A percentile compares a stretch with the other conserved stretches of the same genome.
Conservation (phyloP, 2,113 vertebrate species). For the Acrocephalus arundinaceus region DNA sequence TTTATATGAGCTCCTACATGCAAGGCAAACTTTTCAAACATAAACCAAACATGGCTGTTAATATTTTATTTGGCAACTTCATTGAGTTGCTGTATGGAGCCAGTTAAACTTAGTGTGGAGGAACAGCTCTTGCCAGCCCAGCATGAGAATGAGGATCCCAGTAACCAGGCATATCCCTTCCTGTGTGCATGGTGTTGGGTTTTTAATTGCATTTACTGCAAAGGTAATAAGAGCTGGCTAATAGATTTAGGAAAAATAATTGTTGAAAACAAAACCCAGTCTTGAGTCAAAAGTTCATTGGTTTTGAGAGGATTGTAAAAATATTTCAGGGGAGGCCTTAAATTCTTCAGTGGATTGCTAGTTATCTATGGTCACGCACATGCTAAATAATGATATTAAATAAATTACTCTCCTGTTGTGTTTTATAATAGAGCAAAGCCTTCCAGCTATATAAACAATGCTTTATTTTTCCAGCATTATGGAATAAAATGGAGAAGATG, state of each 20-base stretch:
- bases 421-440: slow-evolving; percentile 18
- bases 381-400: slow-evolving; percentile 33
- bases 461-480: slow-evolving; percentile 33
- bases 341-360: slow-evolving; percentile 20
- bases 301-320: slow-evolving; percentile 1
- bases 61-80: background rate
- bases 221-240: background rate
- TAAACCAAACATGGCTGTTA: background rate
- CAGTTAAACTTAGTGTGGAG: background rate
- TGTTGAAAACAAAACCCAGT: background rate
- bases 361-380: slow-evolving; percentile 19
- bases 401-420: slow-evolving; percentile 26
- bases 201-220: background rate
- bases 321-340: slow-evolving; percentile 1
- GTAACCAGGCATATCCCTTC: background rate
- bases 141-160: background rate
- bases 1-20: background rate
- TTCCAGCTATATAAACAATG: slow-evolving; percentile 34
- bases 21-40: background rate
- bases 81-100: background rate
- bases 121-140: background rate
- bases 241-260: slow-evolving; percentile 12
- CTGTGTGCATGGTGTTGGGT: background rate
- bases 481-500: slow-evolving; percentile 14
- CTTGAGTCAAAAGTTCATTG: slow-evolving; percentile 19